Base-by-base conservation (phyloP, 2,113 vertebrate species). In the Phodopus roborovskii region DNA sequence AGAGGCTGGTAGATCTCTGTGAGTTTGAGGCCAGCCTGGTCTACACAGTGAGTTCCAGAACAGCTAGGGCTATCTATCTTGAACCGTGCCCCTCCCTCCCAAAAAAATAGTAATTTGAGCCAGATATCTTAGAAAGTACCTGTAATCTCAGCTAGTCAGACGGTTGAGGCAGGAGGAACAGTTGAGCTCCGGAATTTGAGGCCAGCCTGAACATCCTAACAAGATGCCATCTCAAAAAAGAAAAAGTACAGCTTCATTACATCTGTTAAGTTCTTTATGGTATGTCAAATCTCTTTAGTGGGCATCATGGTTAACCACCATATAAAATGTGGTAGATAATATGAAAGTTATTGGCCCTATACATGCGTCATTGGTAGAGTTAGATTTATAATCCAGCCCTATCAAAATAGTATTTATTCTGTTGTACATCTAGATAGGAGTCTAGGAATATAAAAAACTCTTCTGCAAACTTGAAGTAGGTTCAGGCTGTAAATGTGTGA, bases 381-480 rank as follows among this genome's bases (percentile, higher is more conserved):
- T 71, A n/a, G 68, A 71, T 53, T 53, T 53, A 53, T 53, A 53
- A n/a, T 71, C 6, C 68, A n/a, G 68, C 68, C 68, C 36, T 39
- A 0, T 39, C 36, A 71, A 36, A 71, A 20, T 39, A 71, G 70
- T 71, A 9, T n/a, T 71, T 39, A 19, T 71, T 17, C 70, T n/a
- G 70, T 71, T n/a, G 36, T 36, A 71, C 36, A 71, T n/a, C 17
- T 7, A 20, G 36, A 17, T 71, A 71, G 36, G 28, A 56, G 36
- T 58, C 74, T 45, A 22, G 3, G 87, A 60, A 56, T 74, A 90
- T 79, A 33, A 74, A 42, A 3, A 92, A 17, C 58, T 11, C 62
- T 58, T 60, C 45, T 94, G 30, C 73, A 89, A 24, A 71, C 66
- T 58, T 89, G 39, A 94, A 92, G 36, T 89, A 88, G 19, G 36